Evolutionary conservation across 2,797 vertebrate genomes (phyloP).

Genomic region (Masticophis lateralis): DNA sequence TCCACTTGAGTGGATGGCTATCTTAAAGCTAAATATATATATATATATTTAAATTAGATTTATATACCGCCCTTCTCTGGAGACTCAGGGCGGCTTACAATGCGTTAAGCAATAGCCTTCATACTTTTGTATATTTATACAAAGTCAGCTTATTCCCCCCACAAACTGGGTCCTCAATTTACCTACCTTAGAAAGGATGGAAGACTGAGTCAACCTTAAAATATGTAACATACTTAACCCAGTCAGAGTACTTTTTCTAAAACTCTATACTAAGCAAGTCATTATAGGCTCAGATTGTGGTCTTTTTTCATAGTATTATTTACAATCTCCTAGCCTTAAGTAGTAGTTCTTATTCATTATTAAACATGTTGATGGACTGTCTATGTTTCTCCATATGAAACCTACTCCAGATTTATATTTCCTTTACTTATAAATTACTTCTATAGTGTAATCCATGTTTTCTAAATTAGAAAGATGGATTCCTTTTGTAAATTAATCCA

Average conservation of each 20-base stretch:
- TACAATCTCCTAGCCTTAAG: not conserved
- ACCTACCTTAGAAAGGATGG: too few species aligned
- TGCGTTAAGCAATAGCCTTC: too few species aligned
- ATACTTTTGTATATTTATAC: too few species aligned
- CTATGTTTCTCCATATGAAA: not conserved
- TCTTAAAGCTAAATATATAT: not conserved
- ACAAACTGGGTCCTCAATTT: too few species aligned
- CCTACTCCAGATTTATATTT: not conserved
- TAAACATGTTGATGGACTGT: not conserved
- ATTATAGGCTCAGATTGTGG: not conserved
- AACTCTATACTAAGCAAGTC: not conserved
- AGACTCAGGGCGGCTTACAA: too few species aligned
- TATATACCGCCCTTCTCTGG: too few species aligned
- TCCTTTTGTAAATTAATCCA: not conserved
- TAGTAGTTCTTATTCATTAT: not conserved
- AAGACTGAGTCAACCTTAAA: not conserved
- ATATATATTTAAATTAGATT: too few species aligned
- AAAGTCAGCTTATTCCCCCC: too few species aligned
- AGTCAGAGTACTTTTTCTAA: not conserved
- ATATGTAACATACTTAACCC: constrained; percentile 17
- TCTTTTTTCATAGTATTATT: not conserved
- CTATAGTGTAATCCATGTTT: not conserved
- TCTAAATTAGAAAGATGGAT: not conserved
- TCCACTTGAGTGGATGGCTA: not conserved
- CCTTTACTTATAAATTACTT: not conserved